Percentiles rank a stretch among this genome's conserved stretches.
Evolutionary conservation across 2,888 invertebrate species (phyloP).

Genomic region (Tinea trinotella): DNA sequence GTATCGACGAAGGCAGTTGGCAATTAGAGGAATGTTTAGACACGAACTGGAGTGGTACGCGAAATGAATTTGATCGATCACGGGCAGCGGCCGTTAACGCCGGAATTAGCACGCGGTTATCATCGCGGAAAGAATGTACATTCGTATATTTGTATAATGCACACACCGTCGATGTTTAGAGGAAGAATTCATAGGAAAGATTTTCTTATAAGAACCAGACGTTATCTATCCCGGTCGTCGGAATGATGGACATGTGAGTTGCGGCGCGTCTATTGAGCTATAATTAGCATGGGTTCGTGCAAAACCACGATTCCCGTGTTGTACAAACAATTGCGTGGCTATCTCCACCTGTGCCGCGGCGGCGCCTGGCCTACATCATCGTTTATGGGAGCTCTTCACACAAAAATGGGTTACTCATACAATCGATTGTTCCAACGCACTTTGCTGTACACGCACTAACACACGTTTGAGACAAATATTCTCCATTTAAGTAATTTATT

Average conservation of each 20-base stretch:
- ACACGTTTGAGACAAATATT: background rate
- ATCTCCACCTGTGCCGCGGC: conserved; percentile 1
- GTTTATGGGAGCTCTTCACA: conserved; percentile 7
- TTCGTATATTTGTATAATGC: background rate
- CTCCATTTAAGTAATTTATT: too few species aligned
- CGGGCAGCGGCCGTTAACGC: background rate
- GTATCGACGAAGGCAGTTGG: background rate
- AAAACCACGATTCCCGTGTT: conserved; percentile 57
- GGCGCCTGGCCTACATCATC: conserved; percentile 12
- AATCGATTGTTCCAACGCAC: background rate
- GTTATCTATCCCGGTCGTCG: conserved; percentile 35
- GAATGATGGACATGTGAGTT: conserved; percentile 58
- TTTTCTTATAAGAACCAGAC: conserved; percentile 47
- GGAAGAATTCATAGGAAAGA: conserved; percentile 15
- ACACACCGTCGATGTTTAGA: conserved; percentile 1
- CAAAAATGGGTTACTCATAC: conserved; percentile 8
- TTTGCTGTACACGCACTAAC: background rate
- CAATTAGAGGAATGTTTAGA: conserved; percentile 6
- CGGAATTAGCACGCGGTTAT: conserved; percentile 5
- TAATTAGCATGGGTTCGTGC: conserved; percentile 60
- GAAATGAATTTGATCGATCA: background rate
- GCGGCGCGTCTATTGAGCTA: conserved; percentile 40
- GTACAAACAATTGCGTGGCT: conserved; percentile 46
- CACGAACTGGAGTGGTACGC: too few species aligned
- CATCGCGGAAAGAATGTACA: background rate